Evolutionary conservation across 1,140 invertebrate species (phyloP).

Genomic region (Heliothis subflexa): DNA sequence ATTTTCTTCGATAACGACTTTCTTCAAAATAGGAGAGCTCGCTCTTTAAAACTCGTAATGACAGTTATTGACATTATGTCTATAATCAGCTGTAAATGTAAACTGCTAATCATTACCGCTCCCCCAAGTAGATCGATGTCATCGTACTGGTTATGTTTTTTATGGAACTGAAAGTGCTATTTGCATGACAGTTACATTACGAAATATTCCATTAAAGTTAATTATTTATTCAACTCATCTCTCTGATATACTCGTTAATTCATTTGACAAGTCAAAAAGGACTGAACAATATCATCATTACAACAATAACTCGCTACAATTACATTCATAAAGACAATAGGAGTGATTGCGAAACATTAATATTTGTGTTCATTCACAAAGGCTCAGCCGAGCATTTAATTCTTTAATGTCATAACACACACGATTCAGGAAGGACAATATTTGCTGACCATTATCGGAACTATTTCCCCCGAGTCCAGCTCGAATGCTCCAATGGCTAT

Average conservation of each 20-base stretch:
- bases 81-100: neutral
- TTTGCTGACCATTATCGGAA: slow-evolving; percentile 52
- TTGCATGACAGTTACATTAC: no score
- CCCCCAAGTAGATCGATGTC: neutral
- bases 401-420: slow-evolving; percentile 39
- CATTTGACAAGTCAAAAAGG: no score
- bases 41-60: no score
- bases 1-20: no score
- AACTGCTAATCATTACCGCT: neutral
- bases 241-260: no score
- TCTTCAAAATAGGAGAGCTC: no score
- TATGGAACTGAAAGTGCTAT: neutral
- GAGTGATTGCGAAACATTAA: neutral
- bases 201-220: neutral
- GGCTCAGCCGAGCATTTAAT: slow-evolving; percentile 5
- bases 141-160: neutral
- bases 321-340: neutral
- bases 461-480: slow-evolving; percentile 36
- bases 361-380: neutral
- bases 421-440: slow-evolving; percentile 38
- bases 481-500: neutral
- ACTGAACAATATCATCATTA: no score
- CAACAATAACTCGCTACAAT: neutral
- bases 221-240: neutral
- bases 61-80: neutral